Conservation (phyloP, 2,797 vertebrate species). For the Rhinatrema bivittatum region DNA sequence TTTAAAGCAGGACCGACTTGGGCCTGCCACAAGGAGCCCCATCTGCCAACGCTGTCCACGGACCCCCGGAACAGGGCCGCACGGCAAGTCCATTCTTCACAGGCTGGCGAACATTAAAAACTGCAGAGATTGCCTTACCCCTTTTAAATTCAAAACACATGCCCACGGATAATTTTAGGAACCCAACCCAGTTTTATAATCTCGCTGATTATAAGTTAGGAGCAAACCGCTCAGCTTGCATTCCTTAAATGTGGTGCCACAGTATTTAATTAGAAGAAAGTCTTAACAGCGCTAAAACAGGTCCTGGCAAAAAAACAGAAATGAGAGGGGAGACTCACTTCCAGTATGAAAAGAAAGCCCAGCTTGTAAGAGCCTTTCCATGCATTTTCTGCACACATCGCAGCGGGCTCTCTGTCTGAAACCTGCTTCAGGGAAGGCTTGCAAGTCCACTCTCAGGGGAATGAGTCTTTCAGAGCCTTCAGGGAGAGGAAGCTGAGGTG, state of each 20-base stretch:
- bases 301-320: too few relatives aligned
- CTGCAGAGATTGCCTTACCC: fast-evolving
- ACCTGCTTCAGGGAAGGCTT: too few relatives aligned
- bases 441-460: too few relatives aligned
- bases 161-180: background rate
- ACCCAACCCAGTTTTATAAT: background rate
- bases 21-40: too few relatives aligned
- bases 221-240: background rate
- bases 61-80: background rate
- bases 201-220: background rate
- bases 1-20: too few relatives aligned
- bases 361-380: too few relatives aligned
- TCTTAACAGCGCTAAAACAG: background rate
- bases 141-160: background rate
- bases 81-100: background rate
- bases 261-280: conserved; percentile 1
- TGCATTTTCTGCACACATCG: too few relatives aligned
- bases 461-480: too few relatives aligned
- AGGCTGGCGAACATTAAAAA: background rate
- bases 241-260: background rate
- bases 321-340: too few relatives aligned
- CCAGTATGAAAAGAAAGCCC: too few relatives aligned
- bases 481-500: too few relatives aligned
- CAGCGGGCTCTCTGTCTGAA: too few relatives aligned
- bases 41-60: background rate